Conservation (phyloP, 2,888 invertebrate genomes). For the Spisula solida region DNA sequence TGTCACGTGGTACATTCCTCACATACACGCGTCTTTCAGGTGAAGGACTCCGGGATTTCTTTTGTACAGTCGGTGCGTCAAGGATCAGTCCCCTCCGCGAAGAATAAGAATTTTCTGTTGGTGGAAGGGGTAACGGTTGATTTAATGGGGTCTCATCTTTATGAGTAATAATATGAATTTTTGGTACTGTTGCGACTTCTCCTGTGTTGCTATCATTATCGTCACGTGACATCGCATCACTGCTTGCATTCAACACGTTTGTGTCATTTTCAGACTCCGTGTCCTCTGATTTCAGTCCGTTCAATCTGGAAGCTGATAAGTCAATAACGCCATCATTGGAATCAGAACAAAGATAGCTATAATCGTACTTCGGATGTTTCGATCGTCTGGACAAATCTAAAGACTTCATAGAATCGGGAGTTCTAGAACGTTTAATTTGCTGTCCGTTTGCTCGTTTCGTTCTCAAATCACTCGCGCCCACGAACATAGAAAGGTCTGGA, state of each 20-base stretch:
- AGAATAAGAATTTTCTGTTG: slow-evolving; percentile 82
- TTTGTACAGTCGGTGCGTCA: slow-evolving; percentile 84
- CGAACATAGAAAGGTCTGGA: slow-evolving; percentile 63
- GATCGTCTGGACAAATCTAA: slow-evolving; percentile 75
- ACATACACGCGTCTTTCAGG: slow-evolving; percentile 82
- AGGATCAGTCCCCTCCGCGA: slow-evolving; percentile 84
- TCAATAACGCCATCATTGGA: slow-evolving; percentile 82
- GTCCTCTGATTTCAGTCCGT: slow-evolving; percentile 57
- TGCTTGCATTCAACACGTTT: slow-evolving; percentile 52
- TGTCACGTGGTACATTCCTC: slow-evolving; percentile 81
- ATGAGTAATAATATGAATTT: slow-evolving; percentile 82
- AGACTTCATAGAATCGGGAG: slow-evolving; percentile 71
- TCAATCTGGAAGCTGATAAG: slow-evolving; percentile 78
- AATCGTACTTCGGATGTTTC: slow-evolving; percentile 66
- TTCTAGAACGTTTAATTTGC: slow-evolving; percentile 71
- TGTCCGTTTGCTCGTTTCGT: slow-evolving; percentile 47
- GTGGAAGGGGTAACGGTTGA: slow-evolving; percentile 79
- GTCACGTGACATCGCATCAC: slow-evolving; percentile 49
- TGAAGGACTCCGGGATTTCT: slow-evolving; percentile 80
- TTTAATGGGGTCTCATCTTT: slow-evolving; percentile 76
- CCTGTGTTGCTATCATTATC: slow-evolving; percentile 62
- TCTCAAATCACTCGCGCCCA: slow-evolving; percentile 39
- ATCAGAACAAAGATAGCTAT: slow-evolving; percentile 60
- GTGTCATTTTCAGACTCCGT: slow-evolving; percentile 69
- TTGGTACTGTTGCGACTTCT: slow-evolving; percentile 74